Evolutionary conservation across 2,113 vertebrate genomes (phyloP), one percentile per base, ranked within the genome.

Genomic region (Reinhardtius hippoglossoides): DNA sequence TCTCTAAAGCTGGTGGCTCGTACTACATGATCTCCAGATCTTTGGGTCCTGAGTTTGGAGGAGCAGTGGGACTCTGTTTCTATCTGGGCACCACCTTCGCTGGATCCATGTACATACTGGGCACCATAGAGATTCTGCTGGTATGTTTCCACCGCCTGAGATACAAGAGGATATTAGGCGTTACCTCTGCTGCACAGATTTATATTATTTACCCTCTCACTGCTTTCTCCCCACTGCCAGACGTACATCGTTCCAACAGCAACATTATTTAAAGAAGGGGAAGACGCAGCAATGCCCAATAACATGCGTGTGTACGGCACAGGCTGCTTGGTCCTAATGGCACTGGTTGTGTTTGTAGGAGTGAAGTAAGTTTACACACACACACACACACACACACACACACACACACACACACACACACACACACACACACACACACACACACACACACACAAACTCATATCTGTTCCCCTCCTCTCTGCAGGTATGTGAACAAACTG

Each of bases 261-360:
- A 0, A 91, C 91, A 21, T 67, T 96, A 80, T 95, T 97, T 0
- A 67, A 13, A 1, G 89, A 73, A 0, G 76, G 87, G 0, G 91
- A 94, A 67, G 27, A 61, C 0, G 40, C 44, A 0, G 92, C 93
- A 0, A 80, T 92, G 87, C 65, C 89, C 50, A 96, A 99, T 84
- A 95, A 97, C 83, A 97, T 98, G 96, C 95, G 97, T 0, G 83
- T 98, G 10, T 98, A 97, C 4, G 97, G 97, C 16, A 97, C 95
- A 0, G 93, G 96, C 83, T 96, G 96, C 3, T 93, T 99, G 80
- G 71, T 84, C 3, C 84, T 97, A 65, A 98, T 99, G 97, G 95
- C 96, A 0, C 83, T 96, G 35, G 96, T 98, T 15, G 97, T 99
- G 78, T 99, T 98, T 76, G 96, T 99, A 31, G 97, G 97, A 0